Conservation (phyloP, 2,797 vertebrate genomes). For the Pseudochaenichthys georgianus region DNA sequence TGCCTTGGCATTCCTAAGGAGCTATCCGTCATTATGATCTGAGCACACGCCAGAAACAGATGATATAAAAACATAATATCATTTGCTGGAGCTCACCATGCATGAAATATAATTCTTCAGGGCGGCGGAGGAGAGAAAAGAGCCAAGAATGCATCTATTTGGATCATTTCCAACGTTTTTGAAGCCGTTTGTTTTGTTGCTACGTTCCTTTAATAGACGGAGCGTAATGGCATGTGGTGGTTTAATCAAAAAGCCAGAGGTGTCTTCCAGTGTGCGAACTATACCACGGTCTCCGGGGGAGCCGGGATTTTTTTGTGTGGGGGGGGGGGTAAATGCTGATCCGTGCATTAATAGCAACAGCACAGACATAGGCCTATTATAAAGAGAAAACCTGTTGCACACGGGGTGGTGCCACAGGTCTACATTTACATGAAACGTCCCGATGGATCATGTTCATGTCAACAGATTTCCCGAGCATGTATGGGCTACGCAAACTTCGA, state of each 20-base stretch:
- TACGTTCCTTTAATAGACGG: conserved; percentile 30
- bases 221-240: conserved; percentile 43
- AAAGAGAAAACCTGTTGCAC: no score
- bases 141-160: conserved; percentile 46
- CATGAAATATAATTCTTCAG: conserved; percentile 73
- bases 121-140: conserved; percentile 38
- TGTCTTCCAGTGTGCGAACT: no score
- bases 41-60: conserved; percentile 69
- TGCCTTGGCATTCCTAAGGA: conserved; percentile 68
- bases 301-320: no score
- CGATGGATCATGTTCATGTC: no score
- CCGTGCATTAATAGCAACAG: no score
- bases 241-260: conserved; percentile 46
- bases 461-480: no score
- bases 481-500: no score
- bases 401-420: no score
- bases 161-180: conserved; percentile 35
- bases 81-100: conserved; percentile 70
- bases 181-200: conserved; percentile 48
- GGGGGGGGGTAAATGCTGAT: no score
- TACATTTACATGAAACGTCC: no score
- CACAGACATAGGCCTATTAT: no score
- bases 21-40: conserved; percentile 77
- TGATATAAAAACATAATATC: conserved; percentile 78
- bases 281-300: no score